These are phyloP conservation scores for Sitodiplosis mosellana DNA, from an alignment of 1,140 invertebrate species.

Conservation along the genomic window DNA sequence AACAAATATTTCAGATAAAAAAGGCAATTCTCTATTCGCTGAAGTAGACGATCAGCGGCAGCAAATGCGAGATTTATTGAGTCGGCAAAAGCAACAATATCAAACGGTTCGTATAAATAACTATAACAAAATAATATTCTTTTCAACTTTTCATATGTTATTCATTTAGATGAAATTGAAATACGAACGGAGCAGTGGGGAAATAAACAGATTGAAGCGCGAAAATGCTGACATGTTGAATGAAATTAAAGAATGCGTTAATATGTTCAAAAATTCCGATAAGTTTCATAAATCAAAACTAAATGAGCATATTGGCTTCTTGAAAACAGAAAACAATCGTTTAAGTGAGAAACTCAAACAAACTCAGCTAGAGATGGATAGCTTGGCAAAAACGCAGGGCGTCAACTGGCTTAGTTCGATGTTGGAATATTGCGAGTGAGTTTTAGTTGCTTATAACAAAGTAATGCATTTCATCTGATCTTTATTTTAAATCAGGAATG, in stretches of 20 bases:
- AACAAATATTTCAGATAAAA: constrained; percentile 11
- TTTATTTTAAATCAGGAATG: constrained; percentile 12
- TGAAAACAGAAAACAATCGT: constrained; percentile 14
- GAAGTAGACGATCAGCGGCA: constrained; percentile 32
- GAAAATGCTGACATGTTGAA: constrained; percentile 24
- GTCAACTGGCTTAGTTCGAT: constrained; percentile 23
- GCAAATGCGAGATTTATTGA: constrained; percentile 22
- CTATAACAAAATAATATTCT: neutral
- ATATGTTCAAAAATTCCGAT: constrained; percentile 21
- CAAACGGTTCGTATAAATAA: neutral
- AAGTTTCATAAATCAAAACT: constrained; percentile 20
- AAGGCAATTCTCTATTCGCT: constrained; percentile 33
- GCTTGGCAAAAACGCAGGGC: constrained; percentile 17
- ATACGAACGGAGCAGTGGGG: constrained; percentile 20
- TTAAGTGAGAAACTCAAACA: constrained; percentile 13
- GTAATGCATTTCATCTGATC: too few species aligned
- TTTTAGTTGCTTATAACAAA: too few species aligned
- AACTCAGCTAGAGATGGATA: constrained; percentile 14
- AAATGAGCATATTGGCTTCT: constrained; percentile 16
- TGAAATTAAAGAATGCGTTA: constrained; percentile 18
- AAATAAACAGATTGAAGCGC: constrained; percentile 25
- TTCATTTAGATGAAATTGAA: constrained; percentile 22
- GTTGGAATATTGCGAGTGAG: constrained; percentile 24
- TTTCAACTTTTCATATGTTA: neutral
- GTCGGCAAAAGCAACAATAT: constrained; percentile 23